Evolutionary conservation across 2,888 invertebrate genomes (phyloP).

Genomic region (Thecocarcelia acutangulata): DNA sequence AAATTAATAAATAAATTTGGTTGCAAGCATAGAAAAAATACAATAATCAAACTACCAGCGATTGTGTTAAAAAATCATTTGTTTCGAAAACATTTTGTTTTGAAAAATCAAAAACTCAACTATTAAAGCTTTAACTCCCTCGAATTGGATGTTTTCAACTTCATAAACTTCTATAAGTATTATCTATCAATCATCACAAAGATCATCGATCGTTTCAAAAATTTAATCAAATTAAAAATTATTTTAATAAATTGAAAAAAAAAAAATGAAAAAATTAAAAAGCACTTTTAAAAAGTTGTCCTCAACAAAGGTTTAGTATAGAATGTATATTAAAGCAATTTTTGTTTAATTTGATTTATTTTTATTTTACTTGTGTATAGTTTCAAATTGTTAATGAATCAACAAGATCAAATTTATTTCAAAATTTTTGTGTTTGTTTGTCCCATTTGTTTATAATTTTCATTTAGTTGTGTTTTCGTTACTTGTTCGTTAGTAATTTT

Average conservation of each 20-base stretch:
- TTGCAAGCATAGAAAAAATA: conserved; percentile 21
- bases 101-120: conserved; percentile 31
- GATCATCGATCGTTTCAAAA: conserved; percentile 51
- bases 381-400: conserved; percentile 18
- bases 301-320: conserved; percentile 65
- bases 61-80: conserved; percentile 39
- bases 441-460: conserved; percentile 25
- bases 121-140: conserved; percentile 1
- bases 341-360: conserved; percentile 11
- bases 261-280: background rate
- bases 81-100: conserved; percentile 30
- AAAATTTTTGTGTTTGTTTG: conserved; percentile 37
- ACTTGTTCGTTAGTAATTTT: conserved; percentile 44
- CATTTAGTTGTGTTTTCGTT: conserved; percentile 36
- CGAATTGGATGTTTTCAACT: conserved; percentile 44
- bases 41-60: conserved; percentile 29
- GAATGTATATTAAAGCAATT: conserved; percentile 45
- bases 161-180: conserved; percentile 28
- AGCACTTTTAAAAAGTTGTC: conserved; percentile 47
- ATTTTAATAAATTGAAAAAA: conserved; percentile 16
- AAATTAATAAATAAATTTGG: conserved; percentile 35
- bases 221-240: conserved; percentile 13
- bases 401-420: background rate
- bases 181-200: conserved; percentile 33
- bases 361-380: conserved; percentile 45